Base-by-base conservation (phyloP, 1,140 invertebrate species). In the Pseudomyrmex flavicornis region DNA sequence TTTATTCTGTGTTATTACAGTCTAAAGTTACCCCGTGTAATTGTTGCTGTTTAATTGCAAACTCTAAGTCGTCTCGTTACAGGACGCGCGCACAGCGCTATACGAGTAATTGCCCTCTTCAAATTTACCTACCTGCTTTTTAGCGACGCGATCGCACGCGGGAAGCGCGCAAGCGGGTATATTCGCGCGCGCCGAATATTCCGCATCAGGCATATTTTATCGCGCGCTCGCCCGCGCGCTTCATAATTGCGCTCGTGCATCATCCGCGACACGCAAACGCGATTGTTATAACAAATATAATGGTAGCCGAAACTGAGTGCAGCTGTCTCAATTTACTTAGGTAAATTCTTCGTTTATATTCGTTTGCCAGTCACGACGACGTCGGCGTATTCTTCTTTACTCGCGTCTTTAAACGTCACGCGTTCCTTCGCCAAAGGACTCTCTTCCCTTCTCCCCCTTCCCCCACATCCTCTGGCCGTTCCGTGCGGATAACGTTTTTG, bases 1-100 rank as follows among this genome's bases (percentile, higher is more conserved):
- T 94, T 94, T 94, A 94, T 94, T 94, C 93, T 90, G 91, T 93
- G 93, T 94, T 94, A 94, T 94, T 94, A 94, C 93, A 92, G 93
- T 94, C 93, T 94, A 94, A 94, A 94, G 94, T 94, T 94, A 94
- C 94, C 93, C 93, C 91, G 92, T 93, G 93, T 94, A 94, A 94
- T 94, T 94, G 93, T 94, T 94, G 93, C 93, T 94, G 93, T 94
- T 94, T 94, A 94, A 94, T 94, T 94, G 94, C 93, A 90, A 94
- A 92, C 92, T 93, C 92, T 91, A 92, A 94, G 93, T 94, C 93
- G 91, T 91, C 92, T 90, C 92, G 92, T 93, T 92, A 92, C 91
- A 89, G 76, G 88, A 84, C 88, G 84, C 84, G 84, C 88, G 84
- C 84, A 79, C 86, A 65, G 84, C 87, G 87, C 82, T 85, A 26